Evolutionary conservation across 2,888 invertebrate species (phyloP).

Genomic region (Acleris cristana): DNA sequence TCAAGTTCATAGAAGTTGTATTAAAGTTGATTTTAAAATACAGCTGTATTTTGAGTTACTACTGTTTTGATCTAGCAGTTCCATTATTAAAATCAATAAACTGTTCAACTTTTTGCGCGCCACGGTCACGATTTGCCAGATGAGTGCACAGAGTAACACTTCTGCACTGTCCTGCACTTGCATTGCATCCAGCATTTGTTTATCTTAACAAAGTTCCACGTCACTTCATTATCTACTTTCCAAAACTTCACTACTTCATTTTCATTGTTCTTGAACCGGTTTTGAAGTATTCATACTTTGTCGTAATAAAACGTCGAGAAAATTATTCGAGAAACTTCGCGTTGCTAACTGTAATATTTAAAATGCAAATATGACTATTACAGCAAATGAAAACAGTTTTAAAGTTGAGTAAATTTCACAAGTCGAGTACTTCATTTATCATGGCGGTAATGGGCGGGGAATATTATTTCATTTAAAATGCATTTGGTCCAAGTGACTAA

Average conservation of each 20-base stretch:
- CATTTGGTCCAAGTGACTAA: no score
- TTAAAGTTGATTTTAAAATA: no score
- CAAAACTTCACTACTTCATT: neutral
- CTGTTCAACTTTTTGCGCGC: no score
- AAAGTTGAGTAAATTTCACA: slow-evolving; percentile 1
- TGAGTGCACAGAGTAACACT: no score
- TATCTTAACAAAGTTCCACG: neutral
- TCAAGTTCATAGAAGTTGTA: no score
- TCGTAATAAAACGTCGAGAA: slow-evolving; percentile 17
- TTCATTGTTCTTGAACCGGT: slow-evolving; percentile 26
- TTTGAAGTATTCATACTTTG: slow-evolving; percentile 32
- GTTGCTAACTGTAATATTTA: slow-evolving; percentile 21
- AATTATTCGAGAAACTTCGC: slow-evolving; percentile 28
- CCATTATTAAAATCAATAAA: neutral
- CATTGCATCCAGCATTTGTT: neutral
- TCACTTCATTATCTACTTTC: neutral
- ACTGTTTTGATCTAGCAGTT: no score
- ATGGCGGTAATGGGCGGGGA: neutral
- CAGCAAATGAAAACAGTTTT: slow-evolving; percentile 14
- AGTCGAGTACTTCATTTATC: neutral
- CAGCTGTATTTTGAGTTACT: no score
- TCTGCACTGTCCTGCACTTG: no score
- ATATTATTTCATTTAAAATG: slow-evolving; percentile 1
- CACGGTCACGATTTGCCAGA: no score
- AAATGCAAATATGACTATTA: slow-evolving; percentile 29